phyloP scores from a whole-genome alignment of 2,113 vertebrate species.

The Lethenteron reissneri region DNA sequence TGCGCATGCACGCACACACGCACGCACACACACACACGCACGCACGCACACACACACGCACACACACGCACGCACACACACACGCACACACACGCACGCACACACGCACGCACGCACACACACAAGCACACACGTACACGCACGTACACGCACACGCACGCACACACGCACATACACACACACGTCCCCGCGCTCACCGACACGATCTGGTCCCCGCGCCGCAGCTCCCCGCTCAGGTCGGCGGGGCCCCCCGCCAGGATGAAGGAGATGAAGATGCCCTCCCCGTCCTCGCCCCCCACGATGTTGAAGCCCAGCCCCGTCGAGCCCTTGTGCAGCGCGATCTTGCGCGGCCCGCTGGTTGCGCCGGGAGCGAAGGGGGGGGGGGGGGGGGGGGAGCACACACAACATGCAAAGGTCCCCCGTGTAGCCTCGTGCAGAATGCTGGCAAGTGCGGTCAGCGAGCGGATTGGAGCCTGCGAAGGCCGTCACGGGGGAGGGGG shows the following conservation, averaged over 20 bases:
- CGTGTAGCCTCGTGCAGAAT: neutral
- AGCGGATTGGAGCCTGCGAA: neutral
- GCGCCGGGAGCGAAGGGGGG: neutral
- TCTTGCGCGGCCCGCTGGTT: conserved; percentile 52
- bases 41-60: neutral
- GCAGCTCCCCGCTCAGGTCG: conserved; percentile 66
- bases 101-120: neutral
- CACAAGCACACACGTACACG: neutral
- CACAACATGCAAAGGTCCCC: neutral
- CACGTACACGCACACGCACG: too few relatives aligned
- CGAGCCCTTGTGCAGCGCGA: conserved; percentile 61
- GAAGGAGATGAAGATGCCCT: conserved; percentile 81
- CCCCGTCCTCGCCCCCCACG: conserved; percentile 62
- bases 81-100: too few relatives aligned
- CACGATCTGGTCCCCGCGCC: conserved; percentile 75
- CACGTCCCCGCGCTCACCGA: conserved; percentile 29
- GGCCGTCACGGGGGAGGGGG: neutral
- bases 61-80: neutral
- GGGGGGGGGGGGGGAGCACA: neutral
- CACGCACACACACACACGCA: neutral
- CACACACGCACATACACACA: neutral
- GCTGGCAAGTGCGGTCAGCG: neutral
- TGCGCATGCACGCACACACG: neutral
- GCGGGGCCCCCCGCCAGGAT: conserved; percentile 64
- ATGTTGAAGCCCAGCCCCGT: conserved; percentile 76